A percentile compares a stretch with the other conserved stretches of the same genome.
Evolutionary conservation across 2,888 invertebrate species (phyloP).

Genomic region (Bembecia ichneumoniformis): DNA sequence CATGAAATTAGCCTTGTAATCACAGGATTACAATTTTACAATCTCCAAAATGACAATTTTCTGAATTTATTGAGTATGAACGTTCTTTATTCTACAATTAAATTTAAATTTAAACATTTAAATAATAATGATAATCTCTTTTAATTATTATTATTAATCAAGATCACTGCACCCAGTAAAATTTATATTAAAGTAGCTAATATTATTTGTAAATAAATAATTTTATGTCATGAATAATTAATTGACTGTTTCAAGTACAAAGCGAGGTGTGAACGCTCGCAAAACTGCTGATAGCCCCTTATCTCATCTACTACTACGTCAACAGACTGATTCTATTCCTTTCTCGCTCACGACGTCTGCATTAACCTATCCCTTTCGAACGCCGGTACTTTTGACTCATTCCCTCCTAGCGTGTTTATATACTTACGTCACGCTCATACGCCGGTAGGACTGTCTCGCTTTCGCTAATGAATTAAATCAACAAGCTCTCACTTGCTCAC

Average conservation of each 20-base stretch:
- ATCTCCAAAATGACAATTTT: too few relatives aligned
- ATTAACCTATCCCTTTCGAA: constrained; percentile 24
- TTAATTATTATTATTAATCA: too few relatives aligned
- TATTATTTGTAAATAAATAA: too few relatives aligned
- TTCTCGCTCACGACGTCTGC: constrained; percentile 24
- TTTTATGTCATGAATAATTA: too few relatives aligned
- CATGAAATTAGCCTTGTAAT: too few relatives aligned
- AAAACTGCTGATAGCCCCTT: constrained; percentile 64
- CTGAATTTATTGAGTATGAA: too few relatives aligned
- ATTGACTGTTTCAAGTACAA: constrained; percentile 31
- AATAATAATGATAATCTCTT: too few relatives aligned
- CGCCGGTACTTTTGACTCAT: constrained; percentile 30
- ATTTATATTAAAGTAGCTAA: too few relatives aligned
- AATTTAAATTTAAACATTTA: too few relatives aligned
- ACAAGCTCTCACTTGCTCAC: constrained; percentile 66
- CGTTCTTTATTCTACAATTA: too few relatives aligned
- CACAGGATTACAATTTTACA: too few relatives aligned
- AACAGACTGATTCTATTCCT: constrained; percentile 50
- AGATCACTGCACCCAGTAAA: too few relatives aligned
- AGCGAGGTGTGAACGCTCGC: constrained; percentile 38
- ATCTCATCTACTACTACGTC: constrained; percentile 69
- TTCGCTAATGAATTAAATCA: constrained; percentile 71
- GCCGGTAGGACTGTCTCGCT: constrained; percentile 38
- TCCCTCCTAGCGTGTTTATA: constrained; percentile 2
- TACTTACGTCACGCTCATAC: constrained; percentile 31